Conservation (phyloP, 1,140 invertebrate genomes). For the Drosophila mauritiana region DNA sequence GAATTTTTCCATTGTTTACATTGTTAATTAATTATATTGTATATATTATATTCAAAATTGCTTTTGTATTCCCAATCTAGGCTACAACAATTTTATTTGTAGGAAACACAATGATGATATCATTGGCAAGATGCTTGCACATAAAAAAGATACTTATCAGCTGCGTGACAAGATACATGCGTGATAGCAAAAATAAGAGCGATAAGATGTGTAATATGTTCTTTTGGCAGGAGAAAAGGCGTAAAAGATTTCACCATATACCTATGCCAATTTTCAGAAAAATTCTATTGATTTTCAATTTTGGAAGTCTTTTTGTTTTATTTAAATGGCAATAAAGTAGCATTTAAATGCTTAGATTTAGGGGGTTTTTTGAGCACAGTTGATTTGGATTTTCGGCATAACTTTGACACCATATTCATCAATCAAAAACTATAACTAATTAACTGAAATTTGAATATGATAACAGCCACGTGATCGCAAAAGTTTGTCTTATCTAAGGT, state of each 20-base stretch:
- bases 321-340: background rate
- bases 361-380: background rate
- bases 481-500: constrained; percentile 62
- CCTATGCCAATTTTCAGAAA: constrained; percentile 6
- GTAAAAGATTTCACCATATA: constrained; percentile 27
- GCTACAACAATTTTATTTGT: constrained; percentile 4
- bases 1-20: background rate
- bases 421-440: constrained; percentile 59
- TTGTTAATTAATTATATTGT: background rate
- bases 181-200: constrained; percentile 5
- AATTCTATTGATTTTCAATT: background rate
- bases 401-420: constrained; percentile 30
- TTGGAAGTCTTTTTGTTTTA: background rate
- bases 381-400: constrained; percentile 18
- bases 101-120: constrained; percentile 12
- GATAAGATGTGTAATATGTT: constrained; percentile 23
- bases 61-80: background rate
- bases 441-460: constrained; percentile 39
- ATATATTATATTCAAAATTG: background rate
- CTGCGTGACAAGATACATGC: constrained; percentile 35
- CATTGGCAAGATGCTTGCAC: constrained; percentile 8
- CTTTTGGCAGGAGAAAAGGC: background rate
- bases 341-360: background rate
- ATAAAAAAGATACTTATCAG: constrained; percentile 29
- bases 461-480: constrained; percentile 55